Conservation (phyloP, 2,888 invertebrate genomes). For the Phyllotreta cruciferae region DNA sequence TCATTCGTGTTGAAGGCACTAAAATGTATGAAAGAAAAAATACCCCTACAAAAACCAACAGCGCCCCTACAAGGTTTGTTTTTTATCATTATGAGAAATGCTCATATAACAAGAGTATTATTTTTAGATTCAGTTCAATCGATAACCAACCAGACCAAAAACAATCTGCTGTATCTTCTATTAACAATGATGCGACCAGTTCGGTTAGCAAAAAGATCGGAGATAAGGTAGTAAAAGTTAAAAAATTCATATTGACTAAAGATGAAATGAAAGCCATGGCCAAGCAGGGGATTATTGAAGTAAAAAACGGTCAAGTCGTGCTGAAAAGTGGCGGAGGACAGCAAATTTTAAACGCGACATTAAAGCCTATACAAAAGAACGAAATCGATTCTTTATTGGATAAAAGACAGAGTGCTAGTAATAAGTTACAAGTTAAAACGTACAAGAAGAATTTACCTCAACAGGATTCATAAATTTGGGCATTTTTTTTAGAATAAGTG, state of each 20-base stretch:
- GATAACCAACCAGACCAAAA: background rate
- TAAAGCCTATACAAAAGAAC: slow-evolving; percentile 43
- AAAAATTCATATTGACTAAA: slow-evolving; percentile 72
- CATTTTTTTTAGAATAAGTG: background rate
- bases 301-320: slow-evolving; percentile 44
- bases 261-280: slow-evolving; percentile 72
- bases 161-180: slow-evolving; percentile 5
- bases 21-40: slow-evolving; percentile 50
- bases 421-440: slow-evolving; percentile 38
- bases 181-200: background rate
- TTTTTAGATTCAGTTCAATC: slow-evolving; percentile 8
- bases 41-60: slow-evolving; percentile 23
- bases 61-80: slow-evolving; percentile 9
- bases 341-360: slow-evolving; percentile 44
- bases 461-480: background rate
- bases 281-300: slow-evolving; percentile 61
- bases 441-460: slow-evolving; percentile 30
- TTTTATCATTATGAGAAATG: background rate
- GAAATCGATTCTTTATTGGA: slow-evolving; percentile 45
- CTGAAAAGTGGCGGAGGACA: slow-evolving; percentile 43
- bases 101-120: background rate
- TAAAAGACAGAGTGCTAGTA: slow-evolving; percentile 24
- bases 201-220: slow-evolving; percentile 63
- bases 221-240: slow-evolving; percentile 69
- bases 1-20: slow-evolving; percentile 57